Evolutionary conservation across 53 echinoderm and acorn worm genomes (phyloP).

Genomic region (Paracentrotus lividus): DNA sequence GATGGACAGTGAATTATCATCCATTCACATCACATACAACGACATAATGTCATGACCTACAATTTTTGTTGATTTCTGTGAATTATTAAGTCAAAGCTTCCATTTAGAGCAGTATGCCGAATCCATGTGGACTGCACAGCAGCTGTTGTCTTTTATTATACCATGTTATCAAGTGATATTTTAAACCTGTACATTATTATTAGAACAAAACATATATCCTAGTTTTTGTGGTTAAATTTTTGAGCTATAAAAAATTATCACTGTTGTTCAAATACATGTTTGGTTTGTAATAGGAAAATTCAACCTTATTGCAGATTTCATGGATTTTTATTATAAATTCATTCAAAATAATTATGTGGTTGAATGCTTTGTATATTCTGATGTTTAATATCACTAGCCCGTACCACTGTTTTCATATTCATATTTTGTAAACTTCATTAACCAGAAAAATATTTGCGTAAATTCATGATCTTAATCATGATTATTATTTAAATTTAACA

Average conservation of each 20-base stretch:
- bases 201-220: too few relatives aligned
- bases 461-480: not conserved
- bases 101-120: not conserved
- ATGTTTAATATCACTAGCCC: not conserved
- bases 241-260: too few relatives aligned
- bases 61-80: not conserved
- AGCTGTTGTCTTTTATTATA: not conserved
- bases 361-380: not conserved
- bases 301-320: too few relatives aligned
- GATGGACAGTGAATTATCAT: too few relatives aligned
- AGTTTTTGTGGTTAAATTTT: too few relatives aligned
- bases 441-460: not conserved
- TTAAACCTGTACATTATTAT: slow-evolving; percentile 16
- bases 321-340: too few relatives aligned
- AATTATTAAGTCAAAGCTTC: not conserved
- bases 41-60: too few relatives aligned
- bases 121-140: not conserved
- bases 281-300: too few relatives aligned
- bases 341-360: not conserved
- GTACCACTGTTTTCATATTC: not conserved
- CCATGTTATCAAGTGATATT: not conserved
- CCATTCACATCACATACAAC: too few relatives aligned
- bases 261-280: too few relatives aligned
- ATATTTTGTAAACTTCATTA: not conserved
- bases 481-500: too few relatives aligned